These are phyloP conservation scores for Apis dorsata DNA, from an alignment of 1,140 invertebrate genomes.

Conservation along the genomic window DNA sequence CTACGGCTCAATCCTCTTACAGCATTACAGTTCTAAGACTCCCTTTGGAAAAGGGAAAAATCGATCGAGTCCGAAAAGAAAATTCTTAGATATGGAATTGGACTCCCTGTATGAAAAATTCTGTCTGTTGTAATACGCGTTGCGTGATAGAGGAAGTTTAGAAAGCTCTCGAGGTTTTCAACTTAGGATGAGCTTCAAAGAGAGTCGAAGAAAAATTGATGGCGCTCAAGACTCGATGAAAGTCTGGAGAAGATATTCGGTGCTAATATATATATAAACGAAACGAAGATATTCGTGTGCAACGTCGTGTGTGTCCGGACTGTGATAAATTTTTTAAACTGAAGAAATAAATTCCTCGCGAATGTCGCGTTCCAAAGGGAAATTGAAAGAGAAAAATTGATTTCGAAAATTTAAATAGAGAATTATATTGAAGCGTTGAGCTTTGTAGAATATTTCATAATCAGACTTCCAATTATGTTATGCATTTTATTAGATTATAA, in stretches of 20 bases:
- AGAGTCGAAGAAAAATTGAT: conserved; percentile 6
- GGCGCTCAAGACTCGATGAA: not conserved
- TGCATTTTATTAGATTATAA: too few species aligned
- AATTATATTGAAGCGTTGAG: not conserved
- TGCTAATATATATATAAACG: not conserved
- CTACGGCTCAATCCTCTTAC: not conserved
- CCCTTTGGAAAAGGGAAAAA: too few species aligned
- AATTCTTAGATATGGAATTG: not conserved
- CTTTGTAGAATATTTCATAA: too few species aligned
- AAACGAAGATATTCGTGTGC: not conserved
- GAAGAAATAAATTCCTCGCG: not conserved
- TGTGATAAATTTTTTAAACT: not conserved
- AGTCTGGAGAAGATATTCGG: not conserved
- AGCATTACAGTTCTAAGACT: not conserved
- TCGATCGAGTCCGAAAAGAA: not conserved
- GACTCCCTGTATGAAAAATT: not conserved
- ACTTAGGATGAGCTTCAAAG: not conserved
- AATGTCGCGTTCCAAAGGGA: not conserved
- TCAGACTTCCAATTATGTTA: too few species aligned
- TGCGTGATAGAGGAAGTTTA: not conserved
- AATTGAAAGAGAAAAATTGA: not conserved
- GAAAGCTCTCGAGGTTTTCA: not conserved
- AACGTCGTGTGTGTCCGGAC: not conserved
- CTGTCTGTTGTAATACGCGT: not conserved
- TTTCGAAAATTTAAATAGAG: not conserved